Base-by-base conservation (phyloP, 2,888 invertebrate species). In the Poecilobothrus nobilitatus region DNA sequence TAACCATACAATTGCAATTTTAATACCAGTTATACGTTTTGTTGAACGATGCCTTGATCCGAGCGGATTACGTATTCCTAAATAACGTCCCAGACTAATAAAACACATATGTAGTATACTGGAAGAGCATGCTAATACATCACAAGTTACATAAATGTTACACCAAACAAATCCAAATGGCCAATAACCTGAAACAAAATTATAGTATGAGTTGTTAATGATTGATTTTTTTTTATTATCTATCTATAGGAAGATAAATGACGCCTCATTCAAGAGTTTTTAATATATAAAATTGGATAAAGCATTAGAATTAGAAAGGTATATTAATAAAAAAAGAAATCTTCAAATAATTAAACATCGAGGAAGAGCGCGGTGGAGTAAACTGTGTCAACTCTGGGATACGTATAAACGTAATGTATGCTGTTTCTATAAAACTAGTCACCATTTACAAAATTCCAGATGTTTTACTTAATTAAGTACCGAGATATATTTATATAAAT, bases 41-140 rank as follows among this genome's bases (percentile, higher is more conserved):
- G 94, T 94, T 69, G 91, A 91, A 76, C 90, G 91, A 79, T 94
- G 91, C 5, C 93, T 84, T 66, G 92, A 92, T 77, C 90, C 91
- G 78, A 97, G 83, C 0, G 97, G 97, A 80, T 93, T 93, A 67
- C 94, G 86, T 77, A 94, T 94, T 70, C 94, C 95, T 75, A 95
- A 83, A 82, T 92, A 96, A 72, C 96, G 86, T 73, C 92, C 92
- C 70, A 94, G 81, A 67, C 92, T 91, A 75, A 94, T 92, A 80
- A 91, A 92, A 77, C 96, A 95, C 88, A 97, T 91, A 84, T 97
- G 97, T 85, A 96, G 89, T 79, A 97, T 97, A 80, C 94, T 94
- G 8, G 95, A 92, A 0, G 96, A 96, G 79, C 97, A 97, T 69
- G 95, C 95, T 69, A 97, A 84, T 66, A 97, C 96, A 81, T 97